Evolutionary conservation across 2,113 vertebrate species (phyloP), one percentile per base, ranked within the genome.

Genomic region (Pachycephala philippinensis): DNA sequence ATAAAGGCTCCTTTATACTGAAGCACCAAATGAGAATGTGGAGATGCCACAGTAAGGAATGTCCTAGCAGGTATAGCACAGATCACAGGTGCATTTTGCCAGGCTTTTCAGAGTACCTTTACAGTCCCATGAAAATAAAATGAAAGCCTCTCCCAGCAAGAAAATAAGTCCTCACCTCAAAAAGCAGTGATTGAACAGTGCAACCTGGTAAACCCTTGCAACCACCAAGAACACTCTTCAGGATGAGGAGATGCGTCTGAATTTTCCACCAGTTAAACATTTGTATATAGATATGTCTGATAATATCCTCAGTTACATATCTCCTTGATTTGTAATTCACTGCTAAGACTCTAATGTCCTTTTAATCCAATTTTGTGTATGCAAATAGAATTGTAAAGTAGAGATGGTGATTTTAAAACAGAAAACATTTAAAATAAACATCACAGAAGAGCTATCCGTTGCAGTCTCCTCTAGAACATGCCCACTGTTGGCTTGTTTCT

Each of bases 291-390:
- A 84, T 17, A 56, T 33, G 28, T 64, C 49, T 78, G 70, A 56
- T 54, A 91, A 88, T 65, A 82, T n/a, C 45, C 60, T 94, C 92
- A 82, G 66, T 63, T 87, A 75, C 27, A 9, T 37, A 77, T 70
- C 88, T 74, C 49, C 74, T 94, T 82, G 28, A 60, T 93, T 78
- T 92, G 70, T 93, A 80, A 92, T 76, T 72, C 68, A 90, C 42
- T 91, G 27, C 21, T 84, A 63, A 93, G 72, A 74, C 21, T 94
- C 80, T 42, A 57, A 60, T 64, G 44, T 74, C 90, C 31, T 91
- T 81, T 75, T 68, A 91, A 33, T 24, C 31, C 40, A 68, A 57
- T 79, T 90, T 40, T 79, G 30, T 54, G 30, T 22, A 39, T 63
- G 60, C 3, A 16, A 77, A 92, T 83, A 79, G 47, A 89, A 94